These are phyloP conservation scores for Corythornis leucogaster DNA, from an alignment of 2,797 vertebrate genomes.

Conservation along the genomic window DNA sequence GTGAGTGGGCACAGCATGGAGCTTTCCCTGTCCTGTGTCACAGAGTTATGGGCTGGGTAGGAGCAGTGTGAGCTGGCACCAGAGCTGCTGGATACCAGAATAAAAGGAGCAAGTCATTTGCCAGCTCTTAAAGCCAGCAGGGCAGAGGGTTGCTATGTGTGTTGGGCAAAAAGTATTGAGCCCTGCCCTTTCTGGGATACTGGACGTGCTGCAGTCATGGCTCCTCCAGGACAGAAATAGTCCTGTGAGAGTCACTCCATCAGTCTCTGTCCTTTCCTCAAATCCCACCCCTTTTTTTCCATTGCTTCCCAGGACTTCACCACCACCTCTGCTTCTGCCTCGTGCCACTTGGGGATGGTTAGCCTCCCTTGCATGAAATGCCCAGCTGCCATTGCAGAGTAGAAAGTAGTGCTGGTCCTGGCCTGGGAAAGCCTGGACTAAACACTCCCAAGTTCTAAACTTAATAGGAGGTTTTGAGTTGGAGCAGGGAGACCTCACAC, in stretches of 20 bases:
- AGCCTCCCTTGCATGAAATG: not conserved
- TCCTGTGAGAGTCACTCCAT: not conserved
- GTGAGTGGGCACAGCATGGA: fast-evolving
- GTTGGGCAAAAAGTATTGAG: not conserved
- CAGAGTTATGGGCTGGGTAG: not conserved
- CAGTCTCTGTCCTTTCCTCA: not conserved
- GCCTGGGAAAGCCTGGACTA: not conserved
- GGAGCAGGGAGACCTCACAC: not conserved
- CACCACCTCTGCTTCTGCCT: not conserved
- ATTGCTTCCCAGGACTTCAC: not conserved
- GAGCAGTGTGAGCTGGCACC: not conserved
- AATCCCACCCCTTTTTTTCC: not conserved
- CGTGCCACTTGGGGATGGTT: not conserved
- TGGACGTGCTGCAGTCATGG: not conserved
- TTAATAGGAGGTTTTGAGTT: not conserved
- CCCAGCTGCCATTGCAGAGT: not conserved
- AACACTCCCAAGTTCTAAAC: not conserved
- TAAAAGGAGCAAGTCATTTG: not conserved
- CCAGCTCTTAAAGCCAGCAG: not conserved
- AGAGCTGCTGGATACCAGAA: not conserved
- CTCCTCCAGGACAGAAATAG: not conserved
- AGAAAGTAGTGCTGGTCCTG: not conserved
- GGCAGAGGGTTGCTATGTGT: not conserved
- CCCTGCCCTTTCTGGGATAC: not conserved
- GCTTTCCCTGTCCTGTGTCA: not conserved